phyloP scores from a whole-genome alignment of 1,140 invertebrate species.

The Lepidostoma basale region DNA sequence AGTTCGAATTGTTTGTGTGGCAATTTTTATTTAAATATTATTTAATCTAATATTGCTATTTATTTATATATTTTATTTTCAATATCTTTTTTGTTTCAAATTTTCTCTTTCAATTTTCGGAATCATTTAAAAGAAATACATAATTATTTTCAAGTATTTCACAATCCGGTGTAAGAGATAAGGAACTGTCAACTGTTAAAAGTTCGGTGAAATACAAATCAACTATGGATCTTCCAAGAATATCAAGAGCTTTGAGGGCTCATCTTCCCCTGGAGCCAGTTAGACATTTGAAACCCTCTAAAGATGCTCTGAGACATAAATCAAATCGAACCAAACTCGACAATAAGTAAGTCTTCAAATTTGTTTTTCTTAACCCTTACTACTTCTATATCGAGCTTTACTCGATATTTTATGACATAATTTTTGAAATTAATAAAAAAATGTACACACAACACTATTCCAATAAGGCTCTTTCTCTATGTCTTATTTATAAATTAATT shows the following conservation, averaged over 20 bases:
- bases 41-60: neutral
- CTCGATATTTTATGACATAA: too few species aligned
- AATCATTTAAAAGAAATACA: neutral
- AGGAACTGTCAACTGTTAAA: neutral
- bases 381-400: neutral
- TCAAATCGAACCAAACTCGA: slow-evolving; percentile 34
- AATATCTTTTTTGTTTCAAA: neutral
- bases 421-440: too few species aligned
- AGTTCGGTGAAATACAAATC: neutral
- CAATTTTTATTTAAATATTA: neutral
- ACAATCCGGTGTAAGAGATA: slow-evolving; percentile 15
- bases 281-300: slow-evolving; percentile 36
- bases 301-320: slow-evolving; percentile 28
- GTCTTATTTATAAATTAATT: too few species aligned
- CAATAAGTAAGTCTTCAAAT: slow-evolving; percentile 35
- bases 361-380: too few species aligned
- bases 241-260: slow-evolving; percentile 46
- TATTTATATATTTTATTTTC: neutral
- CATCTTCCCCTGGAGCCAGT: slow-evolving; percentile 41
- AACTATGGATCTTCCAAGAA: slow-evolving; percentile 46
- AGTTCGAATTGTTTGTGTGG: slow-evolving; percentile 12
- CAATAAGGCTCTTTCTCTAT: too few species aligned
- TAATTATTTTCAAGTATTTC: neutral
- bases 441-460: too few species aligned
- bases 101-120: too few species aligned